Conservation (phyloP, 1,140 invertebrate genomes). For the Hycleus phaleratus region DNA sequence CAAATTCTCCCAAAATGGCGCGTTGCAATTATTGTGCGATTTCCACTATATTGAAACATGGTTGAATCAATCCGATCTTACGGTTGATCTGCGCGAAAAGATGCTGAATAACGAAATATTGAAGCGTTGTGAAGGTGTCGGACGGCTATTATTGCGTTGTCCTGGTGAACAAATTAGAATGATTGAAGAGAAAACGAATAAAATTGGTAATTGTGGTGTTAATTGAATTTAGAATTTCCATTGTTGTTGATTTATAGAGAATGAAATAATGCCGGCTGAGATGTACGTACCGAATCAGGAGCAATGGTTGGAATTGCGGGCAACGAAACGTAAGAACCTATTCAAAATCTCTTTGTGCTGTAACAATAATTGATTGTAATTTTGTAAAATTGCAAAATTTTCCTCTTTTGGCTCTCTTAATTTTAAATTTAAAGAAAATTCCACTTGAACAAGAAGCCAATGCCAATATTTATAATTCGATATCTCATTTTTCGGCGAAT, state of each 20-base stretch:
- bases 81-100: constrained; percentile 51
- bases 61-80: constrained; percentile 52
- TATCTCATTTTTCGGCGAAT: too few relatives aligned
- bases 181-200: constrained; percentile 43
- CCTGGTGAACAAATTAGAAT: constrained; percentile 67
- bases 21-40: constrained; percentile 61
- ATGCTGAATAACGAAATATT: constrained; percentile 68
- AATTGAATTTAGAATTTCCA: not conserved
- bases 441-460: too few relatives aligned
- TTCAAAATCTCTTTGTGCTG: constrained; percentile 16
- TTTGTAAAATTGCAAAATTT: too few relatives aligned
- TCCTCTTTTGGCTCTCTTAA: too few relatives aligned
- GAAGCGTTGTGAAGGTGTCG: constrained; percentile 71
- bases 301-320: constrained; percentile 72
- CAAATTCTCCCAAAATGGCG: constrained; percentile 61
- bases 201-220: constrained; percentile 6
- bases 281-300: constrained; percentile 87
- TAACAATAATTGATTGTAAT: not conserved
- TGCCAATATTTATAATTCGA: too few relatives aligned
- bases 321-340: constrained; percentile 39
- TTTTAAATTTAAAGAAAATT: too few relatives aligned
- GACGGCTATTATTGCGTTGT: constrained; percentile 60
- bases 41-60: constrained; percentile 66
- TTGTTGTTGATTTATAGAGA: constrained; percentile 20
- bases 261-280: constrained; percentile 65